These are phyloP conservation scores for Phymastichus coffea DNA, from an alignment of 1,140 invertebrate species.

Conservation along the genomic window DNA sequence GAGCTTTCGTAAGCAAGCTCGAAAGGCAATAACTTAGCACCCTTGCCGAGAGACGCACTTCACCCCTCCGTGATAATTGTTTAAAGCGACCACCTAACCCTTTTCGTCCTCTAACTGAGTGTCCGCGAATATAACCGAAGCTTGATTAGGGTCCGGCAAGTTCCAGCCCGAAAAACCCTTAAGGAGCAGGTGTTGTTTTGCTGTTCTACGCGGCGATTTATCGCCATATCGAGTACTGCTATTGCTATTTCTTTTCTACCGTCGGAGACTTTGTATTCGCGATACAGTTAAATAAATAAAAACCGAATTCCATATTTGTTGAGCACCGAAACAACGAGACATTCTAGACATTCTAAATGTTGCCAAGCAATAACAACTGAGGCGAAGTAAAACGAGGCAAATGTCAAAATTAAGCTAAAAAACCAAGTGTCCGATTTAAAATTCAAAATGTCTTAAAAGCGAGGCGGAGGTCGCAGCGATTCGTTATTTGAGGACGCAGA, in stretches of 20 bases:
- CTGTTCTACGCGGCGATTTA: not conserved
- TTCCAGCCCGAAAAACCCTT: slow-evolving; percentile 22
- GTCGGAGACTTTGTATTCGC: too few relatives aligned
- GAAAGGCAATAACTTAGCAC: slow-evolving; percentile 52
- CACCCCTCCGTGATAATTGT: slow-evolving; percentile 56
- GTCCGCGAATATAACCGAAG: not conserved
- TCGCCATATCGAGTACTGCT: too few relatives aligned
- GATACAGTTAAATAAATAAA: too few relatives aligned
- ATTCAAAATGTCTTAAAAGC: slow-evolving; percentile 17
- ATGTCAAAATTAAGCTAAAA: slow-evolving; percentile 19
- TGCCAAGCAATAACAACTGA: too few relatives aligned
- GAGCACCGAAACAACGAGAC: too few relatives aligned
- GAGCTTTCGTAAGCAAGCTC: slow-evolving; percentile 14
- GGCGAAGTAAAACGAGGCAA: too few relatives aligned
- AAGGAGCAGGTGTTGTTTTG: not conserved
- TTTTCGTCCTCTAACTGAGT: too few relatives aligned
- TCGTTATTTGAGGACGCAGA: slow-evolving; percentile 34
- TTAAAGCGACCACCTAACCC: slow-evolving; percentile 56
- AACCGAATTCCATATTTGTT: too few relatives aligned
- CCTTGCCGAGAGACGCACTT: slow-evolving; percentile 44
- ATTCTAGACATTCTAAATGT: too few relatives aligned
- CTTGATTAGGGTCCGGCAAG: slow-evolving; percentile 18
- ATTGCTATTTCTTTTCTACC: too few relatives aligned
- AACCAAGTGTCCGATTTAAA: not conserved
- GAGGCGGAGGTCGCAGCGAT: slow-evolving; percentile 13